Evolutionary conservation across 1,140 invertebrate genomes (phyloP).

Genomic region (Agraylea sexmaculata): DNA sequence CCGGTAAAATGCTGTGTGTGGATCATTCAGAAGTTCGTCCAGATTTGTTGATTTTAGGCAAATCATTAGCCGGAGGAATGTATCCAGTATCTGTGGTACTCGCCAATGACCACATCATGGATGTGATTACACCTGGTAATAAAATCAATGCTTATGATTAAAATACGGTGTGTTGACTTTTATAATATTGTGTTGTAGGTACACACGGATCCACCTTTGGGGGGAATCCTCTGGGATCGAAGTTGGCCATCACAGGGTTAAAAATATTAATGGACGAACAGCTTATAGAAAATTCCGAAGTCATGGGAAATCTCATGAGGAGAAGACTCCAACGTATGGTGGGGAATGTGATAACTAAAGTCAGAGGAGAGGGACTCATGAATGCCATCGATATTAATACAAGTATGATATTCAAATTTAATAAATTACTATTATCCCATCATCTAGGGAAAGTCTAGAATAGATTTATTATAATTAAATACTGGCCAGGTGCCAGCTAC

Average conservation of each 20-base stretch:
- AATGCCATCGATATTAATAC: conserved; percentile 82
- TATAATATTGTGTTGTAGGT: conserved; percentile 34
- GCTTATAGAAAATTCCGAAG: conserved; percentile 71
- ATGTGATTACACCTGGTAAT: conserved; percentile 17
- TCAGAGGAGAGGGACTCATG: conserved; percentile 81
- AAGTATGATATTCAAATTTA: conserved; percentile 42
- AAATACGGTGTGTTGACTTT: conserved; percentile 1
- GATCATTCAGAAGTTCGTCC: conserved; percentile 83
- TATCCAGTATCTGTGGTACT: conserved; percentile 82
- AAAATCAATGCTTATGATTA: background rate
- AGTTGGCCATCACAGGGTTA: conserved; percentile 59
- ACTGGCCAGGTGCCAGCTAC: too few species aligned
- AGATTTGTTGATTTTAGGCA: conserved; percentile 83
- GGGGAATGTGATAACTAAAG: conserved; percentile 55
- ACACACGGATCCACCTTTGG: conserved; percentile 94
- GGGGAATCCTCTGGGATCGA: conserved; percentile 84
- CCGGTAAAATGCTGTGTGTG: conserved; percentile 71
- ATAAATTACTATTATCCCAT: too few species aligned
- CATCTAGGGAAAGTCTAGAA: too few species aligned
- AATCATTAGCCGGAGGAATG: conserved; percentile 86
- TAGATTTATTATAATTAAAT: too few species aligned
- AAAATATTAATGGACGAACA: conserved; percentile 68
- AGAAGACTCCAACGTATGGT: conserved; percentile 52
- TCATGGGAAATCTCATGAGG: conserved; percentile 65
- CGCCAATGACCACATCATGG: conserved; percentile 48